Base-by-base conservation (phyloP, 1,140 invertebrate genomes). In the Pseudomyrmex gracilis region DNA sequence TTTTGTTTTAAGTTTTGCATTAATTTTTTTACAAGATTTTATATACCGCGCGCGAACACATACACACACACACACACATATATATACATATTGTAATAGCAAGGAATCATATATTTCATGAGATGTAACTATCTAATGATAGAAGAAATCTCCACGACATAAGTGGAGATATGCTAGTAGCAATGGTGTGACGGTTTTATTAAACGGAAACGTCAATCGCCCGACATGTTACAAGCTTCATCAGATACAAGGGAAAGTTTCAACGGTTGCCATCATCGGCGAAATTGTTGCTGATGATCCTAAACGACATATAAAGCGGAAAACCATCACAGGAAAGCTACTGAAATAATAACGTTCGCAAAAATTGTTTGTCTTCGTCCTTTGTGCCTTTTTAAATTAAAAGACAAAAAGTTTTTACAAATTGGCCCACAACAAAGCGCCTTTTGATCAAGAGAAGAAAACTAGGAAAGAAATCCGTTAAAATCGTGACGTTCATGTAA, bases 161-260 rank as follows among this genome's bases (percentile, higher is more conserved):
- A 55, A 57, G 55, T 55, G 34, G 64, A 51, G 61, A 80, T 66
- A 49, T 71, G 55, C 83, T 51, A 57, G 49, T 60, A 70, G 71
- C 82, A 74, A 84, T 82, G 63, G 61, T 63, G 71, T 73, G 83
- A 84, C 85, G 63, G 61, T 63, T 24, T 68, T 63, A 80, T 87
- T 87, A 87, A 83, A 87, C 86, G 86, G 86, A 87, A 87, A 87
- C 68, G 86, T 87, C 86, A 87, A 87, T 87, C 86, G 67, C 64
- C 13, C 22, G 43, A 71, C 63, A 49, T 55, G 57, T 86, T 66
- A 85, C 83, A 80, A 61, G 76, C 82, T 86, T 87, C 85, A 66
- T 87, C 85, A 83, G 55, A 85, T 82, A 53, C 24, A 51, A 55
- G 77, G 85, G 85, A 87, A 87, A 87, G 85, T 87, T 74, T 13